Percentiles rank a stretch among this genome's conserved stretches.
phyloP scores from a whole-genome alignment of 2,888 invertebrate genomes.

The Gryllus longicercus region DNA sequence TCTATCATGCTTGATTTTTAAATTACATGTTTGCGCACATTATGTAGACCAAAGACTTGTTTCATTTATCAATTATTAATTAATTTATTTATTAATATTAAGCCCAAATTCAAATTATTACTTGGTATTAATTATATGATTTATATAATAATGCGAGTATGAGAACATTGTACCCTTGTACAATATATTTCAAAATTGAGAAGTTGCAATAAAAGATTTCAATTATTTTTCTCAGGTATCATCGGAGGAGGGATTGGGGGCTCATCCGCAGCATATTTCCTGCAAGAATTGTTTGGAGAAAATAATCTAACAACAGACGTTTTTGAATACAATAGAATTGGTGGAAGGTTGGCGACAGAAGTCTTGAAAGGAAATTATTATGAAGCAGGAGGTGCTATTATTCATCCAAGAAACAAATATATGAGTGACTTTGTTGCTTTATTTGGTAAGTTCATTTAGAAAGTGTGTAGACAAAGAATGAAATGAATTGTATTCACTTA shows the following conservation, averaged over 20 bases:
- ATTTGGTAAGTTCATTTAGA: conserved; percentile 47
- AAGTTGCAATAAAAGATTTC: no score
- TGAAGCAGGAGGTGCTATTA: conserved; percentile 59
- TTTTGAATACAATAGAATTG: conserved; percentile 54
- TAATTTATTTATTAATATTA: no score
- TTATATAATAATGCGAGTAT: no score
- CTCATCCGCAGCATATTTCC: conserved; percentile 55
- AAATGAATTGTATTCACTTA: no score
- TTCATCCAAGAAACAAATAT: conserved; percentile 57
- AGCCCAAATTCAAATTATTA: no score
- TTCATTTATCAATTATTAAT: no score
- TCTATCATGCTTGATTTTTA: no score
- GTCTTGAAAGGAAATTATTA: conserved; percentile 50
- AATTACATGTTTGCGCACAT: no score
- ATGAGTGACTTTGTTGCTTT: conserved; percentile 54
- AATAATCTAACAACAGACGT: conserved; percentile 52
- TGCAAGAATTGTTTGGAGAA: conserved; percentile 47
- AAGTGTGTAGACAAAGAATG: conserved; percentile 11
- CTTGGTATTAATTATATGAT: no score
- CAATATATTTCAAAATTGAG: no score
- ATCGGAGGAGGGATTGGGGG: conserved; percentile 63
- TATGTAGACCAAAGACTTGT: no score
- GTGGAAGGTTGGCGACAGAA: conserved; percentile 56
- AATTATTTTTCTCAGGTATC: conserved; percentile 49
- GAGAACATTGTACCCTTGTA: no score